Evolutionary conservation across 2,797 vertebrate species (phyloP).

Genomic region (Poeciliopsis gracilis): DNA sequence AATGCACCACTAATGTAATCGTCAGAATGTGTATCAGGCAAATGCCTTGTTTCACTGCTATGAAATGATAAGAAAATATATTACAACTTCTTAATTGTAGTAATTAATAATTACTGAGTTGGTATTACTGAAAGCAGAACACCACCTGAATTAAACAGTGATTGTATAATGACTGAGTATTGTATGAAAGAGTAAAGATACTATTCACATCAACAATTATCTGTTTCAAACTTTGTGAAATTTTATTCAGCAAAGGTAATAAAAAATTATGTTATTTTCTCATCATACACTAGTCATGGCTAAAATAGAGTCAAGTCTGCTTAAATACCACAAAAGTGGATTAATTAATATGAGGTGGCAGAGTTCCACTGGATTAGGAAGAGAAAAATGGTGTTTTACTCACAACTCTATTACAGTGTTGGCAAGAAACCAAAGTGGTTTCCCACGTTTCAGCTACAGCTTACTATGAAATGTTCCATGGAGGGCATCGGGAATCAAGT

Average conservation of each 20-base stretch:
- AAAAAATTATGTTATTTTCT: neutral
- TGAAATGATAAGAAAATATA: neutral
- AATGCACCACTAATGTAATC: neutral
- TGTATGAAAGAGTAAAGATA: neutral
- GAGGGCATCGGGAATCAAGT: constrained; percentile 45
- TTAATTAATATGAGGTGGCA: constrained; percentile 47
- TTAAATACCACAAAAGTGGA: constrained; percentile 47
- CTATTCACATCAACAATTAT: neutral
- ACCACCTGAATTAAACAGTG: neutral
- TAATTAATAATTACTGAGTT: neutral
- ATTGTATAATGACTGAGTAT: neutral
- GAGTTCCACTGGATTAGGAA: constrained; percentile 42
- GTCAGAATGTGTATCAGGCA: neutral
- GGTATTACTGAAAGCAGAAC: neutral
- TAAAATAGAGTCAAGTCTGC: constrained; percentile 44
- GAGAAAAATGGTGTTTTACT: constrained; percentile 52
- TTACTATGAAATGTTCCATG: constrained; percentile 46
- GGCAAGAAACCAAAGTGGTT: constrained; percentile 57
- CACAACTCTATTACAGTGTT: constrained; percentile 49
- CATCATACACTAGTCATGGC: constrained; percentile 22
- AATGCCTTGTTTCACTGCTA: neutral
- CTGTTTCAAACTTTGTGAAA: neutral
- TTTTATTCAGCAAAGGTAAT: constrained; percentile 20
- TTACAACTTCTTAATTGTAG: neutral
- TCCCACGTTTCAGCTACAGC: constrained; percentile 31